These are phyloP conservation scores for Agrypnia vestita DNA, from an alignment of 1,140 invertebrate species.

Conservation along the genomic window DNA sequence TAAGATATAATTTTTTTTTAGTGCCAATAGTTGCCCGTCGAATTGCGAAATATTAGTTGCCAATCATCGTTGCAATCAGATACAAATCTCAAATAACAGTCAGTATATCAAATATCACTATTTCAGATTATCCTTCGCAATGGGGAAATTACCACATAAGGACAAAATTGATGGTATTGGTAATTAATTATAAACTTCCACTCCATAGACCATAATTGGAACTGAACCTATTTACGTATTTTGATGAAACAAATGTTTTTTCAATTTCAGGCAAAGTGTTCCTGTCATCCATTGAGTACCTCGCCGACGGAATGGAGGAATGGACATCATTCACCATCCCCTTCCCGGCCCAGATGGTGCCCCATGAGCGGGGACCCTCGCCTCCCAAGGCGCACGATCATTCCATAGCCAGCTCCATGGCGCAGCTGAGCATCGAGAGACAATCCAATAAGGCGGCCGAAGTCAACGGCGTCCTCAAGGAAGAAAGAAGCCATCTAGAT, in stretches of 20 bases:
- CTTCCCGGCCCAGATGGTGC: constrained; percentile 53
- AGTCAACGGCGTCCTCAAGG: constrained; percentile 17
- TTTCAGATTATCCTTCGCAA: too few species aligned
- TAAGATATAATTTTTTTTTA: too few species aligned
- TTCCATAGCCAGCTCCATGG: constrained; percentile 62
- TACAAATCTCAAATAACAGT: too few species aligned
- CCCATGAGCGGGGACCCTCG: constrained; percentile 42
- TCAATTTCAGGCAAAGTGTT: constrained; percentile 78
- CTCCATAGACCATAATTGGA: background rate
- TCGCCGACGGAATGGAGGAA: constrained; percentile 80
- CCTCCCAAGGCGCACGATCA: constrained; percentile 38
- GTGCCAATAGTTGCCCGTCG: too few species aligned
- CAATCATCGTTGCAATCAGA: too few species aligned
- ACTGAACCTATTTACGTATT: too few species aligned
- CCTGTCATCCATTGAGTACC: constrained; percentile 87
- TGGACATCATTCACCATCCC: constrained; percentile 79
- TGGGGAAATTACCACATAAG: too few species aligned
- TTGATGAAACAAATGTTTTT: too few species aligned
- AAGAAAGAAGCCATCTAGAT: background rate
- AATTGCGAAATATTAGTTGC: too few species aligned
- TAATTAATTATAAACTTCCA: too few species aligned
- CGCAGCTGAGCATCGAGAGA: background rate
- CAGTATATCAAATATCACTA: too few species aligned
- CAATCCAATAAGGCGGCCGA: background rate
- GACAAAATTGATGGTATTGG: too few species aligned